phyloP scores from a whole-genome alignment of 2,888 invertebrate species.

The Gari tellinella region DNA sequence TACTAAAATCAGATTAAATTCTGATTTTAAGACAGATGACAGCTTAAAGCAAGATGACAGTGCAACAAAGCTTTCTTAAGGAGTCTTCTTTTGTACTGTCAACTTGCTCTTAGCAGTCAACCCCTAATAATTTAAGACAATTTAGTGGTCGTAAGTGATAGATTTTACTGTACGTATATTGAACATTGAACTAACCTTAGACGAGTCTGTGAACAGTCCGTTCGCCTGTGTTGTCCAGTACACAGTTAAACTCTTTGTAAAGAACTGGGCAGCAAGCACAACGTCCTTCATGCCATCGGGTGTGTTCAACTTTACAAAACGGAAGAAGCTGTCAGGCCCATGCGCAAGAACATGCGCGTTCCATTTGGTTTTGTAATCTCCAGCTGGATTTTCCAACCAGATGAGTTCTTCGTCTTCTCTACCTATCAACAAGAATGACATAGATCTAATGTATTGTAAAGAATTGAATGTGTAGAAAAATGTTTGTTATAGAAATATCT shows the following conservation, averaged over 20 bases:
- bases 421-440: conserved; percentile 44
- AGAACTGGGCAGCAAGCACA: conserved; percentile 75
- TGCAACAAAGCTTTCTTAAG: too few species aligned
- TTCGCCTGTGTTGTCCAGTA: conserved; percentile 70
- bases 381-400: conserved; percentile 73
- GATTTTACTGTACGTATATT: too few species aligned
- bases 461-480: too few species aligned
- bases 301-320: conserved; percentile 55
- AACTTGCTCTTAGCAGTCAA: too few species aligned
- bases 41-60: too few species aligned
- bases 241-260: conserved; percentile 68
- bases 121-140: too few species aligned
- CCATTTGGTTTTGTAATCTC: conserved; percentile 62
- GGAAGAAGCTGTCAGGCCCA: conserved; percentile 70
- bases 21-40: too few species aligned
- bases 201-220: conserved; percentile 60
- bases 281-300: conserved; percentile 55
- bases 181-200: conserved; percentile 60
- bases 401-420: conserved; percentile 63
- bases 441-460: too few species aligned
- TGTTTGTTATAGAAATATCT: too few species aligned
- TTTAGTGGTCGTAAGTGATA: too few species aligned
- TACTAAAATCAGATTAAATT: too few species aligned
- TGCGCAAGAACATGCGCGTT: conserved; percentile 62
- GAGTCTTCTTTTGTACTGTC: too few species aligned